Evolutionary conservation across 2,888 invertebrate species (phyloP).

Genomic region (Glyphotaelius pellucidus): DNA sequence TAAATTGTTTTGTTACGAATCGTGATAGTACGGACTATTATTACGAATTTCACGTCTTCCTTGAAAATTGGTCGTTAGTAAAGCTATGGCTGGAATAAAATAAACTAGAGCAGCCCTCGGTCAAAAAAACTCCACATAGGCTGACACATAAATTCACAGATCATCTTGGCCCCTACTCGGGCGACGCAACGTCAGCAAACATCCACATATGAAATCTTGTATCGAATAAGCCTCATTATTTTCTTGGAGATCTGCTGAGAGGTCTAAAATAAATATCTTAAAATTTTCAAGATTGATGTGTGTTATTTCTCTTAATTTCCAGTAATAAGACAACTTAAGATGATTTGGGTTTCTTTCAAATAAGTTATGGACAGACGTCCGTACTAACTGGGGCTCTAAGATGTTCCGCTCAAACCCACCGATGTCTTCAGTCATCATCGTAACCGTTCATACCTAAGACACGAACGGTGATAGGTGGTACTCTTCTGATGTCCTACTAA

Average conservation of each 20-base stretch:
- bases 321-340: too few species aligned
- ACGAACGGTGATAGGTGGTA: too few species aligned
- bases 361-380: too few species aligned
- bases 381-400: too few species aligned
- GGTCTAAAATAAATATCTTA: too few species aligned
- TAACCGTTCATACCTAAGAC: too few species aligned
- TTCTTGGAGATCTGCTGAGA: neutral
- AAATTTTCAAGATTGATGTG: too few species aligned
- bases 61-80: neutral
- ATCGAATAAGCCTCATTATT: neutral
- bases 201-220: neutral
- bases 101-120: neutral
- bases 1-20: neutral
- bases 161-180: neutral
- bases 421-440: too few species aligned
- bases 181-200: neutral
- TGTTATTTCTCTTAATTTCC: too few species aligned
- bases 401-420: too few species aligned
- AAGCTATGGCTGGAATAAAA: neutral
- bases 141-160: neutral
- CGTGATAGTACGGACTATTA: neutral
- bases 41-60: conserved; percentile 2
- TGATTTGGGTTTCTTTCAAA: too few species aligned
- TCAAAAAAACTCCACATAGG: neutral
- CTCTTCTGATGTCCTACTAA: too few species aligned